Conservation (phyloP, 2,113 vertebrate genomes). For the Sterna hirundo region DNA sequence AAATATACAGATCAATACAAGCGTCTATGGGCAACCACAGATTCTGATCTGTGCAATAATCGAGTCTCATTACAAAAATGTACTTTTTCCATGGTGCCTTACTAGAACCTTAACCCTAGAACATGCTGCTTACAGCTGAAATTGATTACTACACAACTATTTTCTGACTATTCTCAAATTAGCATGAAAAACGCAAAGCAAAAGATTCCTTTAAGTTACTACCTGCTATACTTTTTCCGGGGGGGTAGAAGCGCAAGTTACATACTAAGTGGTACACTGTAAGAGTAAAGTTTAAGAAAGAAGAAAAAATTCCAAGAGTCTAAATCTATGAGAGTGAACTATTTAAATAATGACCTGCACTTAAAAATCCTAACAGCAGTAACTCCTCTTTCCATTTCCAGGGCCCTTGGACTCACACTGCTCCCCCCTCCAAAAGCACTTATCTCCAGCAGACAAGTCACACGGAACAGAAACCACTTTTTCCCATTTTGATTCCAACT, state of each 20-base stretch:
- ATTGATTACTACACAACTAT: not conserved
- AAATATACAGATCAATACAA: not conserved
- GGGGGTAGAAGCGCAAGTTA: not conserved
- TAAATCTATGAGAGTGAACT: not conserved
- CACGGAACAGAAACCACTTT: not conserved
- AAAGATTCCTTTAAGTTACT: not conserved
- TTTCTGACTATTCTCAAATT: not conserved
- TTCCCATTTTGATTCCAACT: not conserved
- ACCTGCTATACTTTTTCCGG: not conserved
- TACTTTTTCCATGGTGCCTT: not conserved
- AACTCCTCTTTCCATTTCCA: not conserved
- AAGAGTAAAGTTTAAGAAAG: not conserved
- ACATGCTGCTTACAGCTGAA: not conserved
- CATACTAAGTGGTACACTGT: not conserved
- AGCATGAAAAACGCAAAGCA: not conserved
- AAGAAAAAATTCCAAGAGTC: not conserved
- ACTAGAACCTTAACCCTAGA: not conserved
- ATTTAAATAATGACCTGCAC: not conserved
- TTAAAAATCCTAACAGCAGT: not conserved
- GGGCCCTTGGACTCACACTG: not conserved
- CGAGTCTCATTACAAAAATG: not conserved
- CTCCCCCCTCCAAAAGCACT: not conserved
- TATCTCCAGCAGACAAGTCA: not conserved
- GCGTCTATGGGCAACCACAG: not conserved
- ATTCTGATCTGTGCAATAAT: not conserved